Conservation (phyloP, 2,113 vertebrate species). For the Nannobrachium achirus region DNA sequence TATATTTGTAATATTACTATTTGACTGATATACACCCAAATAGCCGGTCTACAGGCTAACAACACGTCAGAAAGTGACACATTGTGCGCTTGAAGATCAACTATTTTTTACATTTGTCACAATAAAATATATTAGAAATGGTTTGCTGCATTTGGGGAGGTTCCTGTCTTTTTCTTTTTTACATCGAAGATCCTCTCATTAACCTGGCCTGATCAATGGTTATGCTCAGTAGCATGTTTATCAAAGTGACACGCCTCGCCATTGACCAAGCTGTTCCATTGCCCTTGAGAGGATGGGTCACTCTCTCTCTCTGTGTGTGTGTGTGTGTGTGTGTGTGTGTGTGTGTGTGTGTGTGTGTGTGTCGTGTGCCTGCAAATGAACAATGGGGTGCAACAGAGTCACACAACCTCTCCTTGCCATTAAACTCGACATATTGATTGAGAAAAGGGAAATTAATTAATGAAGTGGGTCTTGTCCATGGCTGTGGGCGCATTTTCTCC, state of each 20-base stretch:
- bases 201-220: conserved; percentile 30
- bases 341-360: background rate
- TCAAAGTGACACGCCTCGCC: conserved; percentile 49
- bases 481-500: no score
- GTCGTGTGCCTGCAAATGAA: no score
- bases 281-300: conserved; percentile 16
- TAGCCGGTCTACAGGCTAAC: no score
- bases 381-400: background rate
- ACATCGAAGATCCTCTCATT: background rate
- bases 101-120: no score
- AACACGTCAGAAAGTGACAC: no score
- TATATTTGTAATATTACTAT: no score
- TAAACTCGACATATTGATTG: conserved; percentile 18
- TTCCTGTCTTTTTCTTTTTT: background rate
- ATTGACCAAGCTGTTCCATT: conserved; percentile 33
- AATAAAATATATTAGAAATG: no score
- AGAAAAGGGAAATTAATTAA: background rate
- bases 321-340: conserved; percentile 2
- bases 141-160: conserved; percentile 5
- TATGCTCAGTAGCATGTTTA: conserved; percentile 5
- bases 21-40: no score
- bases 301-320: conserved; percentile 6
- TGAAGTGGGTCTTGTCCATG: background rate
- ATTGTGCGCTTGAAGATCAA: no score
- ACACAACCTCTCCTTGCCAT: background rate